Conservation (phyloP, 2,888 invertebrate genomes). For the Brachynemurus nebulosus region DNA sequence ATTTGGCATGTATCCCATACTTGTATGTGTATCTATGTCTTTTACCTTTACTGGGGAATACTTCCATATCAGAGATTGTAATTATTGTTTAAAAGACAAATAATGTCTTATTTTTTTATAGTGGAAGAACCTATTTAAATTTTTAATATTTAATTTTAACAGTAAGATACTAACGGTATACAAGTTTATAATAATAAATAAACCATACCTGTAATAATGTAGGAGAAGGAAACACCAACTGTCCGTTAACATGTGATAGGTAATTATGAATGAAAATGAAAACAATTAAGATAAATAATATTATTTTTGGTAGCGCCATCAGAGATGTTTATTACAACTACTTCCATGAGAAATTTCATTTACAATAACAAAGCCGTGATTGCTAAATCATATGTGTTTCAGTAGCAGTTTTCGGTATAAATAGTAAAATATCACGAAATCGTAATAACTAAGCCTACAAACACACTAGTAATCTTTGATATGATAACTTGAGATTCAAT, state of each 20-base stretch:
- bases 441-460: slow-evolving; percentile 6
- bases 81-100: no score
- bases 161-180: no score
- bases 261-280: background rate
- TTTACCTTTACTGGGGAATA: no score
- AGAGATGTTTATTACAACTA: slow-evolving; percentile 11
- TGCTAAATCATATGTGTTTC: slow-evolving; percentile 11
- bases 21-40: no score
- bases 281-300: background rate
- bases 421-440: slow-evolving; percentile 10
- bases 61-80: no score
- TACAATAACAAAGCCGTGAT: slow-evolving; percentile 11
- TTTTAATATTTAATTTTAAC: no score
- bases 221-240: slow-evolving; percentile 8
- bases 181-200: no score
- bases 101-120: no score
- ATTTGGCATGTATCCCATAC: no score
- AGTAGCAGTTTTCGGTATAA: slow-evolving; percentile 11
- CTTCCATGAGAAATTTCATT: slow-evolving; percentile 11
- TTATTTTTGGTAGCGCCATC: slow-evolving; percentile 9
- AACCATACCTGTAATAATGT: slow-evolving; percentile 9
- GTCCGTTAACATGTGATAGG: background rate
- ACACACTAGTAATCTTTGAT: slow-evolving; percentile 1
- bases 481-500: no score
- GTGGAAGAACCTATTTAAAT: no score